A percentile compares a stretch with the other conserved stretches of the same genome.
phyloP scores from a whole-genome alignment of 2,888 invertebrate genomes.

The Mesorhabditis spiculigera region DNA sequence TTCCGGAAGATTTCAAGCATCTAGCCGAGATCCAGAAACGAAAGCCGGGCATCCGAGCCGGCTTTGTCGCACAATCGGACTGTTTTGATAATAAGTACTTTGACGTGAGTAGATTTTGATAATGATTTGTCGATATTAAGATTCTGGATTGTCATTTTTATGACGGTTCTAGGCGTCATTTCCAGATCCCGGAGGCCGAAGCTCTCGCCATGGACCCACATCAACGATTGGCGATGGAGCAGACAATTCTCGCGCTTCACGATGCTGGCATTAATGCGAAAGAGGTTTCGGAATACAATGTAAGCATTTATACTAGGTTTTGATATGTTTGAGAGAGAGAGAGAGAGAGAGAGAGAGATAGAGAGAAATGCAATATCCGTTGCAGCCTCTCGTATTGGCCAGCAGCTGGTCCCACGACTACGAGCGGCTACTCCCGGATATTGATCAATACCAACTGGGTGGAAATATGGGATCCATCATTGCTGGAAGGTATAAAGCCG shows the following conservation, averaged over 20 bases:
- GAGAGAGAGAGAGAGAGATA: constrained; percentile 19
- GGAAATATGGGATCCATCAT: constrained; percentile 35
- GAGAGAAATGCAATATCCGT: constrained; percentile 22
- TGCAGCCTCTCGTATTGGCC: constrained; percentile 28
- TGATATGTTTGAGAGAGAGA: background rate
- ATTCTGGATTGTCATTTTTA: background rate
- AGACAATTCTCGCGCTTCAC: constrained; percentile 30
- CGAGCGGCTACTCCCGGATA: constrained; percentile 25
- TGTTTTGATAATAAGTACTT: constrained; percentile 37
- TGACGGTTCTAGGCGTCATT: background rate
- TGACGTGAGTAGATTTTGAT: constrained; percentile 19
- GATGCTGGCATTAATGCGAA: constrained; percentile 20
- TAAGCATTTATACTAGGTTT: background rate
- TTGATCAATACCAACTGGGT: constrained; percentile 35
- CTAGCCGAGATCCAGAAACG: constrained; percentile 23
- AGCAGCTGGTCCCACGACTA: constrained; percentile 36
- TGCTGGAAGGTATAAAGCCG: constrained; percentile 26
- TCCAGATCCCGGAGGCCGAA: constrained; percentile 34
- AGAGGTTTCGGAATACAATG: background rate
- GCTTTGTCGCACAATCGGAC: constrained; percentile 31
- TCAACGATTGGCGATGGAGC: constrained; percentile 31
- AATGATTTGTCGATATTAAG: too few relatives aligned
- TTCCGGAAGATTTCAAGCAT: background rate
- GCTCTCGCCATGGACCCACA: constrained; percentile 38
- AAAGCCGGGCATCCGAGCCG: constrained; percentile 30